phyloP scores from a whole-genome alignment of 2,797 vertebrate species.

The Rhinogobio ventralis region DNA sequence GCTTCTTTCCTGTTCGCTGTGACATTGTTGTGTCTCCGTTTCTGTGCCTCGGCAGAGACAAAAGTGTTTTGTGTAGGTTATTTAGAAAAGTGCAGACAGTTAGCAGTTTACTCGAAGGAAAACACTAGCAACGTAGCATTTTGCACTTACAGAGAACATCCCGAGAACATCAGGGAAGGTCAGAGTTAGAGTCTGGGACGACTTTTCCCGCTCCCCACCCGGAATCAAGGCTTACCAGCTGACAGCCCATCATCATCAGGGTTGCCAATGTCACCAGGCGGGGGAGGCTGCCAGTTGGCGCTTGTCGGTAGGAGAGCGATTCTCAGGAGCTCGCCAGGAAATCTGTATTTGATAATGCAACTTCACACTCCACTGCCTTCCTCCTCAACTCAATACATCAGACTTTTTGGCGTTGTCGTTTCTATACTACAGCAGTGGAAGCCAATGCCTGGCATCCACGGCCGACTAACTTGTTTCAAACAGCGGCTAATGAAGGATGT shows the following conservation, averaged over 20 bases:
- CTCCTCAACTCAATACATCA: conserved; percentile 67
- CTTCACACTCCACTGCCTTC: conserved; percentile 65
- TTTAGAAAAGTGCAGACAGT: conserved; percentile 27
- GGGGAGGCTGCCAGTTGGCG: conserved; percentile 64
- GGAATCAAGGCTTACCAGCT: conserved; percentile 67
- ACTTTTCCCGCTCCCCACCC: conserved; percentile 64
- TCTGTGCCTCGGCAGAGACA: conserved; percentile 62
- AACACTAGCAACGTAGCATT: conserved; percentile 68
- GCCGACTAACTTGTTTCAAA: conserved; percentile 56
- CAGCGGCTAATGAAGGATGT: conserved; percentile 57
- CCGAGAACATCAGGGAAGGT: conserved; percentile 64
- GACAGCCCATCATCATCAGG: conserved; percentile 74
- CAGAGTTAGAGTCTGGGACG: conserved; percentile 71
- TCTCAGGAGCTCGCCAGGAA: conserved; percentile 65
- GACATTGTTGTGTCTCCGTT: conserved; percentile 38
- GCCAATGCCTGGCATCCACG: conserved; percentile 55
- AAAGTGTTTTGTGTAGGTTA: conserved; percentile 51
- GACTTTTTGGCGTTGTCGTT: conserved; percentile 46
- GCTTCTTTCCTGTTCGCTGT: conserved; percentile 50
- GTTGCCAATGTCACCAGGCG: conserved; percentile 63
- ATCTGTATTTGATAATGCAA: conserved; percentile 71
- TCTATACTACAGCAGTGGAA: conserved; percentile 36
- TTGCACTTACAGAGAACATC: conserved; percentile 75
- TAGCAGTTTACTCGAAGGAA: conserved; percentile 70
- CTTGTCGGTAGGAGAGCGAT: conserved; percentile 46